Conservation (phyloP, 2,113 vertebrate species). For the Piliocolobus tephrosceles region DNA sequence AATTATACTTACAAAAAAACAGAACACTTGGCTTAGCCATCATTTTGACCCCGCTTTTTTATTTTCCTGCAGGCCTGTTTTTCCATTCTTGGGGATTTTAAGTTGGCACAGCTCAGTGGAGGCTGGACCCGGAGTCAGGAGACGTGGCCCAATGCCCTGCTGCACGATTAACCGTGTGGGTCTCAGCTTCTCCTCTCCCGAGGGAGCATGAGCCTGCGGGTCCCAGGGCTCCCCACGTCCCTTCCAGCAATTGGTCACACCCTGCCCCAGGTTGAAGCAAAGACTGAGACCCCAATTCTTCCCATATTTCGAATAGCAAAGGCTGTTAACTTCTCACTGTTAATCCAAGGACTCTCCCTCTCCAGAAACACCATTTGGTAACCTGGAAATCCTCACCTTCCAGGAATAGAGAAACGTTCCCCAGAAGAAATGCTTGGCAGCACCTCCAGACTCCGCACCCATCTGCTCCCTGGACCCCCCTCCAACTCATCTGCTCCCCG, state of each 20-base stretch:
- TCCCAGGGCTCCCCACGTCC: fast-evolving
- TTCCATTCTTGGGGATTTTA: conserved; percentile 52
- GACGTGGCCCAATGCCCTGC: conserved; percentile 26
- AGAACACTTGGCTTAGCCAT: neutral
- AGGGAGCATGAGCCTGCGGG: fast-evolving
- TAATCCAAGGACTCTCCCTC: neutral
- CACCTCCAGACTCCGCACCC: fast-evolving
- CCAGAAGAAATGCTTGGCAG: fast-evolving
- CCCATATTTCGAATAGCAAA: fast-evolving
- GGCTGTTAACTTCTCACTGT: fast-evolving
- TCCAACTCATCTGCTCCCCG: too few species aligned
- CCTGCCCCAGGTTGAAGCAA: fast-evolving
- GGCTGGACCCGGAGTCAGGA: conserved; percentile 31
- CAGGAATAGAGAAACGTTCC: fast-evolving
- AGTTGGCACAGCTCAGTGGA: neutral
- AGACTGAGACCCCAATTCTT: fast-evolving
- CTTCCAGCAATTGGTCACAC: fast-evolving
- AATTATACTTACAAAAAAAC: neutral
- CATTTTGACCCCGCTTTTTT: neutral
- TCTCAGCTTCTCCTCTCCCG: neutral
- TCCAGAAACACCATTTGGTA: neutral
- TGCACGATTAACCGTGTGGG: neutral
- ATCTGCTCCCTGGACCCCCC: too few species aligned
- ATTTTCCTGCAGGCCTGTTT: conserved; percentile 54
- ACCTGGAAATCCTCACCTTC: neutral